phyloP scores from a whole-genome alignment of 2,888 invertebrate genomes.

The Yponomeuta plumbellus region DNA sequence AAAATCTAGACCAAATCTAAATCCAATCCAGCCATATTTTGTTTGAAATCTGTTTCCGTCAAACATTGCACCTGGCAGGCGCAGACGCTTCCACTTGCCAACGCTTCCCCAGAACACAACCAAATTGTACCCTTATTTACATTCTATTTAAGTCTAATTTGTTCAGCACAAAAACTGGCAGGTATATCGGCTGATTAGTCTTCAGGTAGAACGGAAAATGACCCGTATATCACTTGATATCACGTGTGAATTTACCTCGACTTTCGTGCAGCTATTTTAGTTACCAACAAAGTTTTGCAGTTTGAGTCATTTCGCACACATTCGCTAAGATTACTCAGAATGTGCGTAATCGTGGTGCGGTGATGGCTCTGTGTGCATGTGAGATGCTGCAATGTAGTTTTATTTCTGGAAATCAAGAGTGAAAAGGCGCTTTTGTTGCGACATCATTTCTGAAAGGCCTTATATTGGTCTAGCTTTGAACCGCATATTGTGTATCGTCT shows the following conservation, averaged over 20 bases:
- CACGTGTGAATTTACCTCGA: neutral
- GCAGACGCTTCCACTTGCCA: conserved; percentile 6
- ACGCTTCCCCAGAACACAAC: neutral
- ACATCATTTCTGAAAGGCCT: no score
- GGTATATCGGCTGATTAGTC: neutral
- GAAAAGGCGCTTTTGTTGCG: no score
- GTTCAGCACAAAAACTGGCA: neutral
- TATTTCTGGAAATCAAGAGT: no score
- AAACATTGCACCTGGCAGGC: conserved; percentile 14
- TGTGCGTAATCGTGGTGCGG: neutral
- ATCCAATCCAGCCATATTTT: neutral
- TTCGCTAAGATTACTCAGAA: neutral
- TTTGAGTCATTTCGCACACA: neutral
- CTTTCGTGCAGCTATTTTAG: neutral
- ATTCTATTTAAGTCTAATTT: neutral
- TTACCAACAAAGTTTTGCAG: neutral
- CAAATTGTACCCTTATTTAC: neutral
- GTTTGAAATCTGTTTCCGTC: conserved; percentile 9
- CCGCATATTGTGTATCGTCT: no score
- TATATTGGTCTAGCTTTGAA: no score
- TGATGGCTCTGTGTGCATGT: neutral
- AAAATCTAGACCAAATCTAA: neutral
- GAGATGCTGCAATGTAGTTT: neutral
- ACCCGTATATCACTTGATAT: neutral
- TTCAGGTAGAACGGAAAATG: neutral